Conservation (phyloP, 2,113 vertebrate genomes). For the Zosterops borbonicus region DNA sequence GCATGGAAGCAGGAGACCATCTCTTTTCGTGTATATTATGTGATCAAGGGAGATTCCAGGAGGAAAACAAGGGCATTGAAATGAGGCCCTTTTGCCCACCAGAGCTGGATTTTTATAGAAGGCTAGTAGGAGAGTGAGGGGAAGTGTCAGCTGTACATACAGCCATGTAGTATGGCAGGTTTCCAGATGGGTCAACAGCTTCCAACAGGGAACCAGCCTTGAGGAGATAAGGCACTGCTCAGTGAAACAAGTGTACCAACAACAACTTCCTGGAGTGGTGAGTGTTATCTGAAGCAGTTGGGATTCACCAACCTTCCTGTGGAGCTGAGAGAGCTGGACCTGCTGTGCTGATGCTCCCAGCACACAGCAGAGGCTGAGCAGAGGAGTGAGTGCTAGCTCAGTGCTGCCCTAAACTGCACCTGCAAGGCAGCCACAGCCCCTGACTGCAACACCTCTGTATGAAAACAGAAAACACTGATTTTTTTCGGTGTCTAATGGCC, state of each 20-base stretch:
- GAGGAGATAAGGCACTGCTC: not conserved
- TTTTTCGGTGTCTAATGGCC: not conserved
- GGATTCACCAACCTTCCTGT: not conserved
- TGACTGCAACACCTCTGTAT: not conserved
- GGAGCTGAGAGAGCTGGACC: not conserved
- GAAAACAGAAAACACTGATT: not conserved
- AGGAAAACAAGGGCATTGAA: not conserved
- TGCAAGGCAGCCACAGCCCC: not conserved
- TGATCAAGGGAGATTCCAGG: not conserved
- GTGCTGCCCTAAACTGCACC: not conserved
- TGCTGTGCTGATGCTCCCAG: not conserved
- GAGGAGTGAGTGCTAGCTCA: not conserved
- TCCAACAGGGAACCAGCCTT: not conserved
- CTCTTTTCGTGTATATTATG: not conserved
- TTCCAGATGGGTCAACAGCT: not conserved
- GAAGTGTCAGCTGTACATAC: not conserved
- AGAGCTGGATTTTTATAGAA: not conserved
- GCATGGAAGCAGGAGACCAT: not conserved
- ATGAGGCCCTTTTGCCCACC: not conserved
- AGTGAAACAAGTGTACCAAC: not conserved
- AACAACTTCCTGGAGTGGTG: not conserved
- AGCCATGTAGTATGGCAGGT: fast-evolving
- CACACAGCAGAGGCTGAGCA: not conserved
- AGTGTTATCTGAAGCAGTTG: not conserved
- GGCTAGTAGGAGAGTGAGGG: not conserved